A percentile compares a stretch with the other conserved stretches of the same genome.
These are phyloP conservation scores for Eledone cirrhosa DNA, from an alignment of 2,888 invertebrate genomes.

Conservation along the genomic window DNA sequence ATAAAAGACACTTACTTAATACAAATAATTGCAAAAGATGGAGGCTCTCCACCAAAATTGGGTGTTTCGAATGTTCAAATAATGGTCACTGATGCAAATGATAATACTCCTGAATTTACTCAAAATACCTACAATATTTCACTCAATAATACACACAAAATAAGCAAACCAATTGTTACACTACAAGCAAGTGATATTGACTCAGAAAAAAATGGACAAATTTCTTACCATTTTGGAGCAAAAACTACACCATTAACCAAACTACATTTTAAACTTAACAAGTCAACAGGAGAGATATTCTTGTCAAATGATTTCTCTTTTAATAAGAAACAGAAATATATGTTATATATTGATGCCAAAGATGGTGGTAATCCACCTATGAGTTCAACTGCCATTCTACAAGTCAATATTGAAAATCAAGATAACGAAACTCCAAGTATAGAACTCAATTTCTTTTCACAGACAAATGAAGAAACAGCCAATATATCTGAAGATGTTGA, in stretches of 20 bases:
- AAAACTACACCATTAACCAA: slow-evolving; percentile 44
- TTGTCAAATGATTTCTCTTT: slow-evolving; percentile 83
- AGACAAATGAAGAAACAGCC: slow-evolving; percentile 69
- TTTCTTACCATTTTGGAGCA: slow-evolving; percentile 66
- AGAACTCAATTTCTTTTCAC: slow-evolving; percentile 84
- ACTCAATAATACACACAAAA: slow-evolving; percentile 44
- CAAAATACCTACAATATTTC: slow-evolving; percentile 47
- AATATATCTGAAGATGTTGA: slow-evolving; percentile 73
- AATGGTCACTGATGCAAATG: slow-evolving; percentile 54
- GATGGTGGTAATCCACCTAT: slow-evolving; percentile 47
- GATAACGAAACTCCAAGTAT: slow-evolving; percentile 87
- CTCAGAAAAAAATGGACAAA: slow-evolving; percentile 78
- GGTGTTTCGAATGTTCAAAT: slow-evolving; percentile 55
- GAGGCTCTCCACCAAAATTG: slow-evolving; percentile 42
- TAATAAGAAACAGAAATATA: slow-evolving; percentile 79
- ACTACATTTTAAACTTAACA: slow-evolving; percentile 73
- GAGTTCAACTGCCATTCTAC: slow-evolving; percentile 70
- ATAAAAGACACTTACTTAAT: slow-evolving; percentile 44
- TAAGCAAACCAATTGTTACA: slow-evolving; percentile 43
- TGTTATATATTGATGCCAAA: slow-evolving; percentile 66
- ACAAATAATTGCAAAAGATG: slow-evolving; percentile 54
- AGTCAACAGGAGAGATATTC: slow-evolving; percentile 85
- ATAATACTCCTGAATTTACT: slow-evolving; percentile 53
- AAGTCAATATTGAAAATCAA: slow-evolving; percentile 72
- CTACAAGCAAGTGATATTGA: slow-evolving; percentile 86